Base-by-base conservation (phyloP, 2,888 invertebrate genomes). In the Darwinula stevensoni region DNA sequence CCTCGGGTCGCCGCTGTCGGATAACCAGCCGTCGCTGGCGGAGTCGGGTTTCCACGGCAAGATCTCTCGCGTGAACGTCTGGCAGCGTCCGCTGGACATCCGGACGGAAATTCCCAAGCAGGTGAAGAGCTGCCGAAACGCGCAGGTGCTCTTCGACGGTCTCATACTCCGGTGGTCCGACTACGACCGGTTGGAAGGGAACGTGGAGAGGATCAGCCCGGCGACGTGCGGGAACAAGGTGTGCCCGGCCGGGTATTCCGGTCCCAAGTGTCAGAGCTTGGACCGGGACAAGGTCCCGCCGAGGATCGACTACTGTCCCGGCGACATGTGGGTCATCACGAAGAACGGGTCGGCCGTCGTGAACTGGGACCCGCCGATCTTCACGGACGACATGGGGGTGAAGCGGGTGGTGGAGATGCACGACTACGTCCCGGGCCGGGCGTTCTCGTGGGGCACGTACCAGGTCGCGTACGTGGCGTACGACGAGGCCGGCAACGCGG, bases 31-130 rank as follows among this genome's bases (percentile, higher is more conserved):
- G 27, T 61, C 67, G n/a, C 70, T 71, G 43, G 65, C 67, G 1
- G 80, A 80, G 51, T 59, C 69, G 29, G 84, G 84, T n/a, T 86
- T 86, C 67, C 78, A 80, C 58, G 91, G 91, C 16, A 76, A 80
- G 43, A 56, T 91, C 27, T 84, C 82, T 5, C 76, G 86, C 51
- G 74, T 84, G 17, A 84, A 88, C 56, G 67, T 88, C 35, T 91
- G 88, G 88, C 72, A 71, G 42, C 62, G 80, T 29, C 75, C 80
- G 26, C 57, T 88, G 2, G 84, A 86, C 46, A 71, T 82, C 13
- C 78, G 80, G 3, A 73, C 73, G 36, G 84, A 84, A 51, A 69
- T 86, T 38, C 84, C 86, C 42, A 78, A 78, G 47, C 82, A 84
- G 62, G 50, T 82, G 1, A 63, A 82, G 16, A 82, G 80, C 44